These are phyloP conservation scores for Phycodurus eques DNA, from an alignment of 2,113 vertebrate species.

Conservation along the genomic window DNA sequence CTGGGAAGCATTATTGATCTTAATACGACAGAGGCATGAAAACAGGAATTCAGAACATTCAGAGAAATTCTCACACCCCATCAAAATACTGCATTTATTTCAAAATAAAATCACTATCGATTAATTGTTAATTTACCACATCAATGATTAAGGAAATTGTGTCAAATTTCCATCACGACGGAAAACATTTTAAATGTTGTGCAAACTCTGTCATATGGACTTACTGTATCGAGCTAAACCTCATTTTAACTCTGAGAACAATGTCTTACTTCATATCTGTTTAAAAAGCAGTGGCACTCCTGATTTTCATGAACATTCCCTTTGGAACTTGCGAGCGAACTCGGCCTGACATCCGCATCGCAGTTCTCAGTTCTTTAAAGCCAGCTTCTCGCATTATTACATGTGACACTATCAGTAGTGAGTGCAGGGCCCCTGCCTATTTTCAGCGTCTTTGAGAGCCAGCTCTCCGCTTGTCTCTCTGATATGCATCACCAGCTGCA, in stretches of 20 bases:
- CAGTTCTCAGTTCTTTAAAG: constrained; percentile 20
- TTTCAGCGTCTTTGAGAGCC: constrained; percentile 44
- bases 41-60: not conserved
- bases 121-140: not conserved
- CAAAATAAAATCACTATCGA: not conserved
- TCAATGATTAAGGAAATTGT: not conserved
- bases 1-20: too few relatives aligned
- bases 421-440: constrained; percentile 57
- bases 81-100: not conserved
- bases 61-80: not conserved
- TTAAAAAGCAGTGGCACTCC: not conserved
- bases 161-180: not conserved
- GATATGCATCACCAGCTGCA: constrained; percentile 52
- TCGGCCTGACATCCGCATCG: not conserved
- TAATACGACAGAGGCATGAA: not conserved
- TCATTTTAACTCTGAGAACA: not conserved
- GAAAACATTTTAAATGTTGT: not conserved
- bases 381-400: constrained; percentile 50
- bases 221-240: not conserved
- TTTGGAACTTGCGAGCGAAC: not conserved
- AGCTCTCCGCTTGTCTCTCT: constrained; percentile 49
- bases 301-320: constrained; percentile 3
- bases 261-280: not conserved
- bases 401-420: constrained; percentile 56
- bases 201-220: not conserved